Conservation (phyloP, 2,797 vertebrate genomes). For the Onychomys torridus region DNA sequence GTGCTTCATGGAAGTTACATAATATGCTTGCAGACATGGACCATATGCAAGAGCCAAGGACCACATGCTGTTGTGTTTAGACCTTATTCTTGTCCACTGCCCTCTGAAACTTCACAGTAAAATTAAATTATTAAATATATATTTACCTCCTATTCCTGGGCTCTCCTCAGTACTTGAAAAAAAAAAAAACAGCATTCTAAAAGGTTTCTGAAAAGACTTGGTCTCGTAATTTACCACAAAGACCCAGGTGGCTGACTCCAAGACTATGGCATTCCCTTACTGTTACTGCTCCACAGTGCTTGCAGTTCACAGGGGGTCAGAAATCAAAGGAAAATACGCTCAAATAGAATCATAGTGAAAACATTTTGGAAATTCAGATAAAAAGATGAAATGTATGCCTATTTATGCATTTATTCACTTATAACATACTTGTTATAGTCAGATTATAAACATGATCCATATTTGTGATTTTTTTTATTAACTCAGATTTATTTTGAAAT, state of each 20-base stretch:
- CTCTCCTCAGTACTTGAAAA: background rate
- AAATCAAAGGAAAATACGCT: constrained; percentile 13
- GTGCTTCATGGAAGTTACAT: background rate
- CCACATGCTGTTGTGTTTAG: background rate
- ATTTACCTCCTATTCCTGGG: background rate
- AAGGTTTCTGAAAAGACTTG: background rate
- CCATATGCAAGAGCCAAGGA: background rate
- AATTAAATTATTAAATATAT: background rate
- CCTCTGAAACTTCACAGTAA: background rate
- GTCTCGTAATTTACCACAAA: background rate
- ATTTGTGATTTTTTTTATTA: constrained; percentile 34
- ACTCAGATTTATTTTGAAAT: constrained; percentile 52
- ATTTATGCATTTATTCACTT: constrained; percentile 1
- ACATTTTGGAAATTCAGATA: background rate
- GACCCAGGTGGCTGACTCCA: background rate
- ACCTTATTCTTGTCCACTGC: background rate
- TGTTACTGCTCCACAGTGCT: background rate
- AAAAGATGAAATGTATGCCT: background rate
- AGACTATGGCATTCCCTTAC: background rate
- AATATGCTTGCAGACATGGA: background rate
- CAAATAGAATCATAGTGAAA: background rate
- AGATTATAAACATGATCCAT: constrained; percentile 3
- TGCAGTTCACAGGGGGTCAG: background rate
- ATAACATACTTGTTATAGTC: background rate
- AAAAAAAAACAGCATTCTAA: background rate